Base-by-base conservation (phyloP, 2,797 vertebrate genomes). In the Furcifer pardalis region DNA sequence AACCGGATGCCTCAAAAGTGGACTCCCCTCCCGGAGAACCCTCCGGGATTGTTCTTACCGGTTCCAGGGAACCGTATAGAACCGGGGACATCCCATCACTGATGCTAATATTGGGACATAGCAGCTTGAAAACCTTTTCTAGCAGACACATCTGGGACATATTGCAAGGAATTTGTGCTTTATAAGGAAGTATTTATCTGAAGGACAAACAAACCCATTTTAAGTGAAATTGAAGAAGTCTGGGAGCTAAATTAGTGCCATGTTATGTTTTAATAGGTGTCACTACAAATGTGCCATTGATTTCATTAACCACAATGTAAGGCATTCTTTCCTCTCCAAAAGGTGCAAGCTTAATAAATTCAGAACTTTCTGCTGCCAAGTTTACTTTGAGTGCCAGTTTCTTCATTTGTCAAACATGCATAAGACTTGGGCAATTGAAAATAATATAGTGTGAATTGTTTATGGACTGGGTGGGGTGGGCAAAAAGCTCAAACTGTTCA, bases 401-500 rank as follows among this genome's bases (percentile, higher is more conserved):
- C 56, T 52, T 75, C 30, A 69, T 44, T 82, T 77, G 12, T 37
- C 23, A 59, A 10, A 44, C 23, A 35, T 7, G n/a, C 32, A 49
- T 66, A 73, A 83, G 35, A 59, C 15, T 52, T 56, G n/a, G 40
- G 68, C 52, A 76, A 75, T 2, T 85, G 27, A 83, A 83, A 87
- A 71, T 78, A 82, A 72, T 44, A 79, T 37, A 72, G 63, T 73
- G 1, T 25, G 32, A 52, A 1, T 60, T 9, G 17, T 71, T 86
- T 87, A 72, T 83, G 71, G 44, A 76, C 83, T 82, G 42, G 85
- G 37, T 40, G 84, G 32, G 90, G 69, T 40, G 69, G 82, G 68
- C n/a, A n/a, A n/a, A n/a, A n/a, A n/a, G n/a, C n/a, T 86, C 68
- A 90, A 62, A 87, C 42, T 63, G 65, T 74, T 59, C 77, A 84